A percentile compares a stretch with the other conserved stretches of the same genome.
These are phyloP conservation scores for Microtus agrestis DNA, from an alignment of 2,797 vertebrate species.

Conservation along the genomic window DNA sequence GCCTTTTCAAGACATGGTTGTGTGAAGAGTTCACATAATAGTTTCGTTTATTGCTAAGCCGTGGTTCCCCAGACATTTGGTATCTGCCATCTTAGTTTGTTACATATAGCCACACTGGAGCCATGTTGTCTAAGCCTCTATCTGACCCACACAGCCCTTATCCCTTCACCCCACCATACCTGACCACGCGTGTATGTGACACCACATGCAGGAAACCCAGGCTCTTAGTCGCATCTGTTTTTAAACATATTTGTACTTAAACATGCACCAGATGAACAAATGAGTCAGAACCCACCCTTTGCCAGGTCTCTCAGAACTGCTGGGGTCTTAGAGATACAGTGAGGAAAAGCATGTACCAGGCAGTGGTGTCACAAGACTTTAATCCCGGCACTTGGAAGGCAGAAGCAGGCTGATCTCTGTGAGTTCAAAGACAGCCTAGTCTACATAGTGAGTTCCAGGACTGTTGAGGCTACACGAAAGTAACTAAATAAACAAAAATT, in stretches of 20 bases:
- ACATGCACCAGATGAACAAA: background rate
- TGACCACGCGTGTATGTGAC: background rate
- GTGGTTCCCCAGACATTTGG: background rate
- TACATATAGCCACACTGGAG: background rate
- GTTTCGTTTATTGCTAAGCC: background rate
- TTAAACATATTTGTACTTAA: background rate
- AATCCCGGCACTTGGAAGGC: too few species aligned
- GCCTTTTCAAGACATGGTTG: background rate
- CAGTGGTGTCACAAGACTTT: too few species aligned
- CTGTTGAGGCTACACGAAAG: background rate
- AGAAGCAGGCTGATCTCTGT: too few species aligned
- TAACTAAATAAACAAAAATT: background rate
- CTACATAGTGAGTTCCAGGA: background rate
- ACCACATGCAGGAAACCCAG: background rate
- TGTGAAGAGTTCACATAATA: background rate
- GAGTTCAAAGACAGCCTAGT: background rate
- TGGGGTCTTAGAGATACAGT: background rate
- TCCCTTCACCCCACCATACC: background rate
- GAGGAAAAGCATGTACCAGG: background rate
- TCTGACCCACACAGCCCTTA: background rate
- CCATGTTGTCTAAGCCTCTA: background rate
- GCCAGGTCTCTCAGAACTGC: background rate
- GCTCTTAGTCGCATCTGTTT: background rate
- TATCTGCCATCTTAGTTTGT: background rate
- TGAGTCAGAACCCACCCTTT: background rate